A percentile compares a stretch with the other conserved stretches of the same genome.
phyloP scores from a whole-genome alignment of 2,113 vertebrate genomes.

The Gulo gulo region DNA sequence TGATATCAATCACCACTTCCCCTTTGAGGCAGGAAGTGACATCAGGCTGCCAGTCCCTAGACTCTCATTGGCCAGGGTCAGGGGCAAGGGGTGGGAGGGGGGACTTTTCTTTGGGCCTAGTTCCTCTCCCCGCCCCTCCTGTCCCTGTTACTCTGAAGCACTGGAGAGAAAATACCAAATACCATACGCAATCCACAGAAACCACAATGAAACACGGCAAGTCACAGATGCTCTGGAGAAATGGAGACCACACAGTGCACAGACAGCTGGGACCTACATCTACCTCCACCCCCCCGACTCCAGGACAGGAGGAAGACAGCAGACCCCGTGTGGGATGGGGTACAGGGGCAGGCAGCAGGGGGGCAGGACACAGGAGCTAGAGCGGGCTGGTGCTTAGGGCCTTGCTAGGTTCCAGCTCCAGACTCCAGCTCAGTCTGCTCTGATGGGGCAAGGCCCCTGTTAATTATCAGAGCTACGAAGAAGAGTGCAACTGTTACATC shows the following conservation, averaged over 20 bases:
- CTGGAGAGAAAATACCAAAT: constrained; percentile 57
- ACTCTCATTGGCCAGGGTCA: not conserved
- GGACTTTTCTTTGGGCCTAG: not conserved
- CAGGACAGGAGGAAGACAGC: not conserved
- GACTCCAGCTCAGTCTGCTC: not conserved
- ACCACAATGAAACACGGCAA: constrained; percentile 71
- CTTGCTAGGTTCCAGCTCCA: not conserved
- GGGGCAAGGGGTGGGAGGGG: not conserved
- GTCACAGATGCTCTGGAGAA: constrained; percentile 68
- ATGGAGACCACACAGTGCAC: constrained; percentile 44
- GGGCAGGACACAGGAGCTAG: not conserved
- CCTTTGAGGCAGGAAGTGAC: constrained; percentile 33
- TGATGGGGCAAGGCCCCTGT: not conserved
- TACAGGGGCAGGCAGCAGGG: not conserved
- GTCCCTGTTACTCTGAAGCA: constrained; percentile 29
- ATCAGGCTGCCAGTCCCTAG: not conserved
- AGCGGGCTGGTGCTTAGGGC: not conserved
- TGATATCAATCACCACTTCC: not conserved
- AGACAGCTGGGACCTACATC: not conserved
- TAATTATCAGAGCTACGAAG: not conserved
- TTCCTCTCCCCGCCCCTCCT: not conserved
- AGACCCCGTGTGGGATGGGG: accelerated
- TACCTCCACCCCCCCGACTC: not conserved
- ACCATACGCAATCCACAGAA: constrained; percentile 49
- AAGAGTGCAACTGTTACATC: not conserved